Base-by-base conservation (phyloP, 2,888 invertebrate genomes). In the Napeogenes inachia region DNA sequence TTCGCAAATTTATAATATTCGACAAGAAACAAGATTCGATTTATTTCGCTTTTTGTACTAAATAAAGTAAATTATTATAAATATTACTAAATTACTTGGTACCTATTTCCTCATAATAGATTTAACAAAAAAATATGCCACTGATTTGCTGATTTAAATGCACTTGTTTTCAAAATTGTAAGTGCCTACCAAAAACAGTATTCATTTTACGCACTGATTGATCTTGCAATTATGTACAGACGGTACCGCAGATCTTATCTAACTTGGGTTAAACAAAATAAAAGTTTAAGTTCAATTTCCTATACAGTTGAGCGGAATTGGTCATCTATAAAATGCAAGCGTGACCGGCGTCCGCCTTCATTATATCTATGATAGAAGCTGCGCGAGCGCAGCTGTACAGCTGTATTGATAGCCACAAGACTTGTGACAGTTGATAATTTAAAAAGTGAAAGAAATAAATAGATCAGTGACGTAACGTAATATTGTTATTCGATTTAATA, bases 301-400 rank as follows among this genome's bases (percentile, higher is more conserved):
- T 80, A 79, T 78, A 79, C 78, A 80, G 78, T 79, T 76, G 69
- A 79, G 77, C 71, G 71, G 73, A 78, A 80, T 79, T 81, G 85
- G 70, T 77, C 75, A 80, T 77, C 81, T 85, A 89, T 89, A 89
- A 87, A 87, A 79, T 75, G 77, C 77, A 73, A 76, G 79, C 71
- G 74, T 78, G 75, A 75, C 75, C 66, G 78, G 77, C 75, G 79
- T 76, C 72, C 80, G 84, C 79, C 72, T 78, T 78, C 81, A 84
- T 82, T 86, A 82, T 75, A 80, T 77, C 76, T 78, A 75, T 75
- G 78, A 73, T 71, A 73, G 76, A 63, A 76, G 73, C 75, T 79
- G 81, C 82, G 74, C 72, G 79, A 79, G 80, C 81, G 78, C 80
- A 81, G 73, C 69, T 74, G 68, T 70, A 54, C 45, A 56, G 57